Conservation (phyloP, 2,113 vertebrate species). For the Electrona antarctica region DNA sequence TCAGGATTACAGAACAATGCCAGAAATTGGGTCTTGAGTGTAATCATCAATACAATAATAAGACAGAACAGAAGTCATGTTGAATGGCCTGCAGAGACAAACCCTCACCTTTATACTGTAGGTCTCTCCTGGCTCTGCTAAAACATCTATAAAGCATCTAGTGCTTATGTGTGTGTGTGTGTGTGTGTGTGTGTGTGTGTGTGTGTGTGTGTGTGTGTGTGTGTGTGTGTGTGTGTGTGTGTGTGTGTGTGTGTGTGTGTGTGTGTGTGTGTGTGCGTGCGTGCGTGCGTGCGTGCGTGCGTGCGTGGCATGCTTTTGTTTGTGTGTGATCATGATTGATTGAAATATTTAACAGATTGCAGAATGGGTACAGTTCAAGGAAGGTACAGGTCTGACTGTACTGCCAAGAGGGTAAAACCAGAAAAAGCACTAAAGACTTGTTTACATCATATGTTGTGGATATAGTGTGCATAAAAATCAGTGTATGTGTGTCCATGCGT, state of each 20-base stretch:
- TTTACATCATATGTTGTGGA: not conserved
- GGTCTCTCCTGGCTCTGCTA: conserved; percentile 15
- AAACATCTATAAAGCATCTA: conserved; percentile 26
- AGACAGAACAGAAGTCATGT: not conserved
- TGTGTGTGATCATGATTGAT: no score
- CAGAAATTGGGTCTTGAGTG: not conserved
- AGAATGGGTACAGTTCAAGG: no score
- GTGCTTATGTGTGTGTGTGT: not conserved
- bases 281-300: no score
- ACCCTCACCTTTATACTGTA: not conserved
- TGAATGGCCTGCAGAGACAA: not conserved
- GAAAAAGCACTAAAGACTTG: no score
- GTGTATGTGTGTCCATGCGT: not conserved
- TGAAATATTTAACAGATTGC: no score
- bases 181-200: conserved; percentile 19
- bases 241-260: not conserved
- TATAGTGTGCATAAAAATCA: not conserved
- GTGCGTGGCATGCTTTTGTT: no score
- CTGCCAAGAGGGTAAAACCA: no score
- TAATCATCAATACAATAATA: conserved; percentile 1
- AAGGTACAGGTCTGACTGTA: no score
- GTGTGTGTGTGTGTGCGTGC: not conserved
- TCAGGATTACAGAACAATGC: conserved; percentile 27
- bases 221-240: not conserved
- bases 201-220: conserved; percentile 22